These are phyloP conservation scores for Corapipo altera DNA, from an alignment of 2,113 vertebrate species.

Conservation along the genomic window DNA sequence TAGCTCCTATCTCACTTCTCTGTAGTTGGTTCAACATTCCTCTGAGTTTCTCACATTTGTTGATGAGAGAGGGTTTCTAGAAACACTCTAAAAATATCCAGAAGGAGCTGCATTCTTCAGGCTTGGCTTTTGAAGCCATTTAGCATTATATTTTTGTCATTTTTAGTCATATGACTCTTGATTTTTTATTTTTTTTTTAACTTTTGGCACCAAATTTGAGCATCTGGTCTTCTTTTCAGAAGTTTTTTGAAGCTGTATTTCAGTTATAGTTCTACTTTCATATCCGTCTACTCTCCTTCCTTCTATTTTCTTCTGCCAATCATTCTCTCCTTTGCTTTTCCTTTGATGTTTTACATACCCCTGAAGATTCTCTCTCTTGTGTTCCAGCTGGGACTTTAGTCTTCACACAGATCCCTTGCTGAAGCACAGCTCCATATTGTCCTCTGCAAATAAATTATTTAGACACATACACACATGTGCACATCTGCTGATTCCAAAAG, in stretches of 20 bases:
- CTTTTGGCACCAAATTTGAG: background rate
- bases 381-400: background rate
- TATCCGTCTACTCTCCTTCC: background rate
- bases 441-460: background rate
- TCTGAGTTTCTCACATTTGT: background rate
- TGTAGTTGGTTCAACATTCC: background rate
- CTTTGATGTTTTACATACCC: background rate
- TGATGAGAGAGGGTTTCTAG: background rate
- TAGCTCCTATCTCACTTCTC: background rate
- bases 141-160: background rate
- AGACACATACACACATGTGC: background rate
- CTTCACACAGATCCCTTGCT: background rate
- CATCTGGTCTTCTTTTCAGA: background rate
- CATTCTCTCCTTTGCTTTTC: background rate
- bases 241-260: background rate
- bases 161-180: background rate
- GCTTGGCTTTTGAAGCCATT: background rate
- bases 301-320: background rate
- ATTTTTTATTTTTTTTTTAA: background rate
- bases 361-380: background rate
- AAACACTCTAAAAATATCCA: background rate
- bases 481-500: background rate
- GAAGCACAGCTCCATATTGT: background rate
- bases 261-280: background rate
- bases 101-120: background rate